Base-by-base conservation (phyloP, 2,888 invertebrate species). In the Agrotis puta region DNA sequence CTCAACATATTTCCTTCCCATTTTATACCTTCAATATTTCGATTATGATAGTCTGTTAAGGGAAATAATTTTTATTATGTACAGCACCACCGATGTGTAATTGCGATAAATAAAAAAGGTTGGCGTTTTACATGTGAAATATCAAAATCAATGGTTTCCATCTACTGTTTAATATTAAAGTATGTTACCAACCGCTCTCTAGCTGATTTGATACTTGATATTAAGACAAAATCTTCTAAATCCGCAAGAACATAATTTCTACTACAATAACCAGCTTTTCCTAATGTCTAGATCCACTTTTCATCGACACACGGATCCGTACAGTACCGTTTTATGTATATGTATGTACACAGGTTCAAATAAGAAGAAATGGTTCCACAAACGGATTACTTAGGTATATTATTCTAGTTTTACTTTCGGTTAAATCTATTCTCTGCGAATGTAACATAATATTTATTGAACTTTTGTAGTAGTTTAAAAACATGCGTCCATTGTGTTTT, bases 401-500 rank as follows among this genome's bases (percentile, higher is more conserved):
- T 22, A 73, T 16, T 27, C 3, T 47, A 47, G 7, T 45, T 14
- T 24, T 47, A 24, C 14, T 53, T 39, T 43, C 20, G 33, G 16
- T 53, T 47, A 24, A 13, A 47, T 13, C 18, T 51, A 11, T 24
- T 45, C 39, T 39, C 39, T 39, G 39, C 43, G 13, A 45, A 47
- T 58, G 22, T 45, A 62, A 33, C 9, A 24, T 51, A 51, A 61
- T 61, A 16, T 64, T 72, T 70, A 50, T 50, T 48, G 43, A 71
- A 43, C 27, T 62, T 51, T 61, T 51, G 3, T 11, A 24, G 6
- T 45, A n/a, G 27, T 61, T 61, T 73, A 33, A 45, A 51, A 73
- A 73, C 22, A 70, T 22, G 20, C 18, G 50, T 33, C 27, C 27
- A 73, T 73, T 61, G 50, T 62, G 43, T n/a, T 33, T 45, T 70